These are phyloP conservation scores for Anguilla japonica DNA, from an alignment of 2,113 vertebrate genomes.

Conservation along the genomic window DNA sequence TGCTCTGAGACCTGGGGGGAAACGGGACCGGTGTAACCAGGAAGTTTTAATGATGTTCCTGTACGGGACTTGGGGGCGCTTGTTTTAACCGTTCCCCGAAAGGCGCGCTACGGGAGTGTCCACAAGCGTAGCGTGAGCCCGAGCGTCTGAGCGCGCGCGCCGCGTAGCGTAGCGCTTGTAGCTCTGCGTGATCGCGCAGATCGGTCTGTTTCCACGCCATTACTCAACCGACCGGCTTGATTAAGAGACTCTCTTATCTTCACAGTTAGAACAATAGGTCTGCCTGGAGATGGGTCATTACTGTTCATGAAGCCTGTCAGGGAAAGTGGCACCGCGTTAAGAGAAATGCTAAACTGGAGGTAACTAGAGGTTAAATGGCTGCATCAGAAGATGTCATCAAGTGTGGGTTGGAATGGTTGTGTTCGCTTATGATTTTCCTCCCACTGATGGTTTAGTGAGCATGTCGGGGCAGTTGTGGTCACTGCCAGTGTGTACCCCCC, in stretches of 20 bases:
- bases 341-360: background rate
- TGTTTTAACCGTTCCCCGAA: background rate
- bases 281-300: background rate
- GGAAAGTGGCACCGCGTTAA: background rate
- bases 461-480: background rate
- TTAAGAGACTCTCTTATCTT: constrained; percentile 56
- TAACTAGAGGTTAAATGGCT: background rate
- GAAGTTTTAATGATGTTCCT: background rate
- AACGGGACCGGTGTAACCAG: background rate
- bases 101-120: background rate
- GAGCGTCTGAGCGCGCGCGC: background rate
- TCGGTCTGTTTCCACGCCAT: constrained; percentile 51
- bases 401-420: background rate
- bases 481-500: background rate
- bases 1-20: background rate
- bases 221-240: constrained; percentile 58
- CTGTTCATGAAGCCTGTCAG: background rate
- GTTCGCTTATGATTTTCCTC: background rate
- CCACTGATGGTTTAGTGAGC: background rate
- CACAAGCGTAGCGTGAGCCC: background rate
- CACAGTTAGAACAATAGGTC: background rate
- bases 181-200: background rate
- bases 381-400: background rate
- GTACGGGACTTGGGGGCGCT: background rate
- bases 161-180: background rate